These are phyloP conservation scores for Champsocephalus gunnari DNA, from an alignment of 2,797 vertebrate species.

Conservation along the genomic window DNA sequence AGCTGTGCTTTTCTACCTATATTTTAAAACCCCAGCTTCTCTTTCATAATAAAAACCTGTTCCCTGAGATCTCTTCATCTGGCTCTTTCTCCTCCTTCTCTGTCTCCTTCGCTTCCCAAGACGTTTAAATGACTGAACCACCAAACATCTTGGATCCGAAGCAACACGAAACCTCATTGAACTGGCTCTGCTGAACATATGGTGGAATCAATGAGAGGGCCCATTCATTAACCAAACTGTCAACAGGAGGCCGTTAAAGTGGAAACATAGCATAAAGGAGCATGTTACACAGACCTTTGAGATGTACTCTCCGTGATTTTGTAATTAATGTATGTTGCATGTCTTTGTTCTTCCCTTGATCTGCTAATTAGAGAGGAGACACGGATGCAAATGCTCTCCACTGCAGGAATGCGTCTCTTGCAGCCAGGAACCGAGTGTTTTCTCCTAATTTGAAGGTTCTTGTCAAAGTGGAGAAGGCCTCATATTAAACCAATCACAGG, in stretches of 20 bases:
- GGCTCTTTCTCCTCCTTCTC: conserved; percentile 10
- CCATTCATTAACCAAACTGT: conserved; percentile 71
- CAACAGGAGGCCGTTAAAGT: conserved; percentile 56
- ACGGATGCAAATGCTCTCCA: conserved; percentile 64
- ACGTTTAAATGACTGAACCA: conserved; percentile 35
- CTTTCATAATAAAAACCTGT: conserved; percentile 18
- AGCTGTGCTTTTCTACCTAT: background rate
- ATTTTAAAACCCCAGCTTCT: conserved; percentile 11
- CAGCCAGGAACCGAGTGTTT: conserved; percentile 67
- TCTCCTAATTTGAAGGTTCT: conserved; percentile 76
- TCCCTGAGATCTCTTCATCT: conserved; percentile 8
- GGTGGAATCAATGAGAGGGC: conserved; percentile 65
- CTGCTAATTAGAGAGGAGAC: conserved; percentile 77
- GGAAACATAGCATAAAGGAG: conserved; percentile 45
- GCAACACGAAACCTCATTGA: conserved; percentile 44
- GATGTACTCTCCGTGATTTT: conserved; percentile 53
- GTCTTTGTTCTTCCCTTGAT: conserved; percentile 62
- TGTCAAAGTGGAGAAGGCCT: conserved; percentile 56
- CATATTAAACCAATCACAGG: conserved; percentile 72
- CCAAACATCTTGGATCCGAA: conserved; percentile 41
- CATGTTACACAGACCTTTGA: conserved; percentile 43
- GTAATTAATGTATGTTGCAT: conserved; percentile 56
- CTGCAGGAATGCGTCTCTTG: conserved; percentile 53
- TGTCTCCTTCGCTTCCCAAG: conserved; percentile 9
- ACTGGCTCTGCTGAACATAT: conserved; percentile 58